Evolutionary conservation across 2,113 vertebrate species (phyloP).

Genomic region (Motacilla alba): DNA sequence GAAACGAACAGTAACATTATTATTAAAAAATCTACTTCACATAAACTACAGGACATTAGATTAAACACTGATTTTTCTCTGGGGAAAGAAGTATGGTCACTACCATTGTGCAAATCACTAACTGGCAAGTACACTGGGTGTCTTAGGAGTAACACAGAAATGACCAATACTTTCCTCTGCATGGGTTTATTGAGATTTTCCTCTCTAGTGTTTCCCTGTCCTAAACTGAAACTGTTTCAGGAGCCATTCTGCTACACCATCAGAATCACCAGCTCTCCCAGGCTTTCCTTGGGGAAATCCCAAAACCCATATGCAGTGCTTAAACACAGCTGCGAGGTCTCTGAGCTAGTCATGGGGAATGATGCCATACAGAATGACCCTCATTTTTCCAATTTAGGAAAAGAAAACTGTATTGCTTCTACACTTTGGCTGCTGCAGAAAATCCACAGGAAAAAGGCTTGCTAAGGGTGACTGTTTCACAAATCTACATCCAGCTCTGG

Average conservation of each 20-base stretch:
- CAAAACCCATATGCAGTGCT: not conserved
- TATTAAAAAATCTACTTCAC: not conserved
- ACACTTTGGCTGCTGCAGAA: not conserved
- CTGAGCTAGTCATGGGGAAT: not conserved
- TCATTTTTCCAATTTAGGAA: not conserved
- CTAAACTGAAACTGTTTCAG: not conserved
- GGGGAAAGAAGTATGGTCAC: not conserved
- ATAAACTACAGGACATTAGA: not conserved
- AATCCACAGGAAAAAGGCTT: not conserved
- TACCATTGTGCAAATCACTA: not conserved
- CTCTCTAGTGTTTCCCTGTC: not conserved
- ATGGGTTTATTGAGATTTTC: not conserved
- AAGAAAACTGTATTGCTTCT: not conserved
- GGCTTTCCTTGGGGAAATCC: not conserved
- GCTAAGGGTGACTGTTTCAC: not conserved
- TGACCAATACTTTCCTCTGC: not conserved
- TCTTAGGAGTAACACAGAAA: not conserved
- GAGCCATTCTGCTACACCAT: not conserved
- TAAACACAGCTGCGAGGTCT: not conserved
- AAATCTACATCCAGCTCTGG: not conserved
- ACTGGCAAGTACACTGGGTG: not conserved
- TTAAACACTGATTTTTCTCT: not conserved
- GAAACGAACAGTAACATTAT: not conserved
- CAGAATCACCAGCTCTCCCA: not conserved
- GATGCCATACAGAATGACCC: not conserved